Evolutionary conservation across 30 jellyfish, hydroid and myxozoan genomes (phyloP), one percentile per base, ranked within the genome.

Genomic region (Turritopsis dohrnii): DNA sequence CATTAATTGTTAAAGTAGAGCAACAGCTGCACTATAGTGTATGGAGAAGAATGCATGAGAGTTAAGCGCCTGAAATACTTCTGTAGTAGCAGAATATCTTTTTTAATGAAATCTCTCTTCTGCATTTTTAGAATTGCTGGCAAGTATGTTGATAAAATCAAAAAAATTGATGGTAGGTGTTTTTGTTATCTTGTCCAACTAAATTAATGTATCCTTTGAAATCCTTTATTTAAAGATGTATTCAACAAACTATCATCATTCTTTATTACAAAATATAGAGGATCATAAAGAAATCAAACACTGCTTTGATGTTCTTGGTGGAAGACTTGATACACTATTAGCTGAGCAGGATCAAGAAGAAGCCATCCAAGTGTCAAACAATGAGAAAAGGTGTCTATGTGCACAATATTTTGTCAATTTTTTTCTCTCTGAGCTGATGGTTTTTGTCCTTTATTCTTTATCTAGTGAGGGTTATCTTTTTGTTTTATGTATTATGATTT

Each of bases 81-180:
- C n/a, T n/a, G n/a, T n/a, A n/a, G n/a, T n/a, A n/a, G n/a, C n/a
- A n/a, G n/a, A n/a, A n/a, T n/a, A n/a, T n/a, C n/a, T n/a, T n/a
- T n/a, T n/a, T n/a, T n/a, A n/a, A n/a, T n/a, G n/a, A 66, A 3
- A 5, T 22, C 8, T 66, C 76, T 66, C 17, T 17, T 22, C 30
- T 25, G 28, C 17, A 66, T 85, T 79, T 53, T 28, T 71, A 89
- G 96, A 65, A 89, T 89, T 27, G 92, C 96, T 21, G 87, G 81
- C 29, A 83, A 89, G 29, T 87, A 83, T 30, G 92, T 89, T 52
- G 96, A 89, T 72, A 89, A 75, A 54, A 92, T 89, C 22, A 91
- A 89, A 41, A 79, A 80, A 30, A 79, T 89, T 79, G 96, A 89
- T 83, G 96, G 96, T 89, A 54, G 21, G 86, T 53, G 25, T 22